These are phyloP conservation scores for Trogon surrucura DNA, from an alignment of 2,113 vertebrate genomes.

Conservation along the genomic window DNA sequence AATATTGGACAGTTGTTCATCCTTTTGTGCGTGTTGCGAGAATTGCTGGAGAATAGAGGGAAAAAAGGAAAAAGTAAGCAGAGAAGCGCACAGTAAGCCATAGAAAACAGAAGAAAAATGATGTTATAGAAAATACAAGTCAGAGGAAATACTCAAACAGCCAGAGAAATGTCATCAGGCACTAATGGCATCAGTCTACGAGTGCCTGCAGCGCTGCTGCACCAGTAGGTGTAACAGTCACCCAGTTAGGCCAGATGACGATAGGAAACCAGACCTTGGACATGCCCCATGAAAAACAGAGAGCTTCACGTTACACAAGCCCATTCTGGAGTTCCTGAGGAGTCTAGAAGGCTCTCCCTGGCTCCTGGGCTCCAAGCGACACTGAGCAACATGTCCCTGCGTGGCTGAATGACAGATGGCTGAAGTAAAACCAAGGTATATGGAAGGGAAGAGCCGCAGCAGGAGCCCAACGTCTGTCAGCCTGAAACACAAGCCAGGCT, in stretches of 20 bases:
- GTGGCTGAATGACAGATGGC: background rate
- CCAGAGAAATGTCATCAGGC: slow-evolving; percentile 4
- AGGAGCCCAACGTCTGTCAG: background rate
- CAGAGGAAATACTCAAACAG: slow-evolving; percentile 22
- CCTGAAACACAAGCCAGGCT: background rate
- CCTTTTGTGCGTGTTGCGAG: background rate
- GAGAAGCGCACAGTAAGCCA: background rate
- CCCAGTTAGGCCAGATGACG: background rate
- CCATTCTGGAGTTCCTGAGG: background rate
- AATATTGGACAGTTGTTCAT: background rate
- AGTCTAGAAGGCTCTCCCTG: background rate
- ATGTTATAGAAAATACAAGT: slow-evolving; percentile 17
- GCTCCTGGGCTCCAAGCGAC: background rate
- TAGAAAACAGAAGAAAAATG: slow-evolving; percentile 1
- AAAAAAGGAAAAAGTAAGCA: background rate
- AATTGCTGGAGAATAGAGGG: background rate
- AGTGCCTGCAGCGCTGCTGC: background rate
- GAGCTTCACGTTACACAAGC: background rate
- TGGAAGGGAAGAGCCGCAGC: background rate
- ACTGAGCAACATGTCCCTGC: background rate
- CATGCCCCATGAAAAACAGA: background rate
- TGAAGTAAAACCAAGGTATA: background rate
- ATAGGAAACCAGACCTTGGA: slow-evolving; percentile 11
- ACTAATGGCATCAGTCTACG: background rate
- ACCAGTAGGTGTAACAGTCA: slow-evolving; percentile 10